Evolutionary conservation across 2,888 invertebrate genomes (phyloP), one percentile per base, ranked within the genome.

Genomic region (Autographa gamma): DNA sequence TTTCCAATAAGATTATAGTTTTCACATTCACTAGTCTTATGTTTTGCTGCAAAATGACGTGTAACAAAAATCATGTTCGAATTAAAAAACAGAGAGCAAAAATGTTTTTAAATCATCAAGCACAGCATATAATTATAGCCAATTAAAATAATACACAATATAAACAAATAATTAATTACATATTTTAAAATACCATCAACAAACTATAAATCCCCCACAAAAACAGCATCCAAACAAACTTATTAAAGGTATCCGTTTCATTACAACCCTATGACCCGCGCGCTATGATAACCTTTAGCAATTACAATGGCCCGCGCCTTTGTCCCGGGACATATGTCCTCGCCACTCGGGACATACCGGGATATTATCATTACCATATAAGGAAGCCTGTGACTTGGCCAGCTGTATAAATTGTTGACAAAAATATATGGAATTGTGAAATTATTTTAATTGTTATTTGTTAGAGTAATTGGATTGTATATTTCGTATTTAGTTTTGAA

Each of bases 211-310:
- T 52, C 63, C 63, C 25, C 64, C 25, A 16, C 62, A 18, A 31
- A 25, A 32, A 14, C 52, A 25, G 8, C 58, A 62, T 13, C 32
- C 19, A n/a, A 52, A 34, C 60, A 31, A n/a, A 61, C 70, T 70
- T 73, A 69, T 67, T 69, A 78, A 73, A 74, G 69, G 75, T 70
- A 71, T 77, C 74, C 76, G 80, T 84, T 80, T 81, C 75, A 81
- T 77, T 83, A 79, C 76, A 78, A 81, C 80, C 74, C n/a, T 80
- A 73, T 81, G 78, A 83, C 83, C 86, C 74, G 64, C 67, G 67
- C 67, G 74, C 75, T 38, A 38, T 84, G 88, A 88, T 88, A 88
- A 88, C 88, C 88, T 82, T 82, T 80, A 81, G 85, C 88, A 89
- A 89, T 88, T 88, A 88, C 88, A 86, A 88, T 86, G 79, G 84